Evolutionary conservation across 1,140 invertebrate genomes (phyloP).

Genomic region (Zaprionus ornatus): DNA sequence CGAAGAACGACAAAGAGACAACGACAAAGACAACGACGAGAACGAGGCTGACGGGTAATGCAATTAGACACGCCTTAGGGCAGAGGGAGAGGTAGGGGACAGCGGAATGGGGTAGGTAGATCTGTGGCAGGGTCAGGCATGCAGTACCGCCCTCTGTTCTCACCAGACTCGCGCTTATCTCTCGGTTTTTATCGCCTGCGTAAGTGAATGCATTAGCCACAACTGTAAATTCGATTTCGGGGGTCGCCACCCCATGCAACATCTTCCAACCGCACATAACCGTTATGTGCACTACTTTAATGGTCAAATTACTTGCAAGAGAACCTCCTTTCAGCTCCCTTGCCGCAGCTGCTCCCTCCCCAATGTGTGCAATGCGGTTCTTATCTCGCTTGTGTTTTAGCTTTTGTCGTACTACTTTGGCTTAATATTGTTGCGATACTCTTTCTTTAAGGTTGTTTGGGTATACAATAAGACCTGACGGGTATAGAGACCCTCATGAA

Average conservation of each 20-base stretch:
- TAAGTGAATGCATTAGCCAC: slow-evolving; percentile 64
- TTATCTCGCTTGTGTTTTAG: slow-evolving; percentile 12
- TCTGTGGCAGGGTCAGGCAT: neutral
- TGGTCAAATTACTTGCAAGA: slow-evolving; percentile 55
- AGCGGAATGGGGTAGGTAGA: neutral
- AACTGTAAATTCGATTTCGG: slow-evolving; percentile 52
- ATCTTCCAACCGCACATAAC: slow-evolving; percentile 12
- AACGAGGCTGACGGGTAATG: slow-evolving; percentile 40
- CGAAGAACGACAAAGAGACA: slow-evolving; percentile 14
- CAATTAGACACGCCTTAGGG: slow-evolving; percentile 58
- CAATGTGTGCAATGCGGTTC: neutral
- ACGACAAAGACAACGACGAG: neutral
- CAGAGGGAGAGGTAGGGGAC: neutral
- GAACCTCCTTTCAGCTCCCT: neutral
- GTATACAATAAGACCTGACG: neutral
- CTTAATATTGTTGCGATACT: neutral
- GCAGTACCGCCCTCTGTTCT: neutral
- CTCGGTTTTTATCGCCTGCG: slow-evolving; percentile 50
- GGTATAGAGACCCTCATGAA: too few relatives aligned
- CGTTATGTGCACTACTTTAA: slow-evolving; percentile 34
- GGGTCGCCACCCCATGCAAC: neutral
- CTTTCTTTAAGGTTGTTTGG: neutral
- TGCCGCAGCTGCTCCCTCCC: neutral
- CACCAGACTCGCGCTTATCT: slow-evolving; percentile 42
- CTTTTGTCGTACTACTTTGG: neutral